Evolutionary conservation across 2,113 vertebrate species (phyloP).

Genomic region (Apeltes quadracus): DNA sequence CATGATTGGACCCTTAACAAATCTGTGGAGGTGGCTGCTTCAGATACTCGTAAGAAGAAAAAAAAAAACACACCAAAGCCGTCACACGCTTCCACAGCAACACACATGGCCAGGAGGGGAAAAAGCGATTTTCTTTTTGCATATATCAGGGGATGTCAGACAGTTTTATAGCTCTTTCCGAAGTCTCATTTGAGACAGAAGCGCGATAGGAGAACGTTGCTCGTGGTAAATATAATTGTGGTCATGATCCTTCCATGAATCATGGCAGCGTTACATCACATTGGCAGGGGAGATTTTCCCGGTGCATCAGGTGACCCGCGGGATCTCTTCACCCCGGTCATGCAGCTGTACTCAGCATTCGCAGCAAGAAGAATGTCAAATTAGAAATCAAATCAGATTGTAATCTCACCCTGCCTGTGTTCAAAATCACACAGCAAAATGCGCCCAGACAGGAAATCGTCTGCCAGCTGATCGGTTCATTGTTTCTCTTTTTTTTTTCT

Average conservation of each 20-base stretch:
- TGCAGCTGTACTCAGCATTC: slow-evolving; percentile 3
- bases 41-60: slow-evolving; percentile 31
- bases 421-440: not conserved
- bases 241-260: slow-evolving; percentile 74
- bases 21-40: slow-evolving; percentile 64
- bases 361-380: slow-evolving; percentile 10
- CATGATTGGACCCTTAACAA: slow-evolving; percentile 79
- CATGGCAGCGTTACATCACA: slow-evolving; percentile 41
- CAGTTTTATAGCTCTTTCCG: slow-evolving; percentile 72
- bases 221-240: slow-evolving; percentile 78
- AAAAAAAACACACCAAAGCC: slow-evolving; percentile 43
- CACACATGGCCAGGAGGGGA: slow-evolving; percentile 39
- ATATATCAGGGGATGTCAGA: slow-evolving; percentile 70
- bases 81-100: slow-evolving; percentile 30
- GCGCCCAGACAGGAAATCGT: not conserved
- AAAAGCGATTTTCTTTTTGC: slow-evolving; percentile 49
- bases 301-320: slow-evolving; percentile 38
- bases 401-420: not conserved
- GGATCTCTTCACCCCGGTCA: slow-evolving; percentile 21
- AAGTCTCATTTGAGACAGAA: slow-evolving; percentile 72
- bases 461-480: not conserved
- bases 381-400: not conserved
- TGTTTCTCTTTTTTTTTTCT: not conserved
- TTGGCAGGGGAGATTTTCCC: slow-evolving; percentile 13
- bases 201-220: slow-evolving; percentile 67